A percentile compares a stretch with the other conserved stretches of the same genome.
These are phyloP conservation scores for Sinocyclocheilus anophthalmus DNA, from an alignment of 2,113 vertebrate genomes.

Conservation along the genomic window DNA sequence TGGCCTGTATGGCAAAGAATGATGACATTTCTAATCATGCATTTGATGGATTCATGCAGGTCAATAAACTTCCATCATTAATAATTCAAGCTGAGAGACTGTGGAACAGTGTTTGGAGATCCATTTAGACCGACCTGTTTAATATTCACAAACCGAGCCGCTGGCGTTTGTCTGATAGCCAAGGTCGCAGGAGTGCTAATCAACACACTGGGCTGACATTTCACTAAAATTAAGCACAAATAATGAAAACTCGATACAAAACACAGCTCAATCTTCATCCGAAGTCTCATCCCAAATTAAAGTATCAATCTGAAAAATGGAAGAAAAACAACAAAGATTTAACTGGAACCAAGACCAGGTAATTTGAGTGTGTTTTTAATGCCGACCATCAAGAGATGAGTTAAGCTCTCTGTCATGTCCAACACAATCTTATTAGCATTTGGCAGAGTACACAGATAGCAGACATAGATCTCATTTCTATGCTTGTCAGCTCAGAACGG, in stretches of 20 bases:
- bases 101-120: constrained; percentile 52
- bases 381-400: constrained; percentile 35
- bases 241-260: constrained; percentile 47
- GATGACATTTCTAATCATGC: neutral
- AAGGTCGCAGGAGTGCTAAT: constrained; percentile 43
- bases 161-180: constrained; percentile 56
- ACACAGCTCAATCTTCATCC: constrained; percentile 35
- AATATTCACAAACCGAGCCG: constrained; percentile 50
- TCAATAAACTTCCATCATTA: constrained; percentile 21
- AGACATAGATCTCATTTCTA: constrained; percentile 63
- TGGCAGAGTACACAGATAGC: constrained; percentile 35
- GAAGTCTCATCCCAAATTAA: constrained; percentile 53
- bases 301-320: constrained; percentile 48
- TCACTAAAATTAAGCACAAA: constrained; percentile 29
- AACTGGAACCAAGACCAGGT: neutral
- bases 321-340: neutral
- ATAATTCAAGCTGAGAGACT: constrained; percentile 38
- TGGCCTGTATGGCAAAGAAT: neutral
- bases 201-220: constrained; percentile 50
- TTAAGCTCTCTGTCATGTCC: constrained; percentile 32
- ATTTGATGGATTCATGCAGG: constrained; percentile 23
- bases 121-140: constrained; percentile 57
- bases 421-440: constrained; percentile 29
- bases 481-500: constrained; percentile 58
- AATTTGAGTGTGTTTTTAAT: constrained; percentile 41